Evolutionary conservation across 1,140 invertebrate species (phyloP).

Genomic region (Tribolium madens): DNA sequence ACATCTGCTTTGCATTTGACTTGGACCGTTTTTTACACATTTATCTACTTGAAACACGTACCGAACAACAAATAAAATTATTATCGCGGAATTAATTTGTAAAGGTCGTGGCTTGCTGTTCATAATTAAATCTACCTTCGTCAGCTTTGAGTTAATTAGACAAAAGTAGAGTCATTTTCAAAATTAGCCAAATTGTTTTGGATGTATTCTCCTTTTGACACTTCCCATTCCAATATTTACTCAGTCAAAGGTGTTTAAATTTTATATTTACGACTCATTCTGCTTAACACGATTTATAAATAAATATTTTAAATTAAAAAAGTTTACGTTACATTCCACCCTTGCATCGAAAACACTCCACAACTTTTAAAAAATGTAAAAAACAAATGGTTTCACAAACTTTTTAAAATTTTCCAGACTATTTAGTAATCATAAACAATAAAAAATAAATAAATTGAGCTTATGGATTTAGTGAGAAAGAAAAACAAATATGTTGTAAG

Average conservation of each 20-base stretch:
- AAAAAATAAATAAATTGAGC: too few relatives aligned
- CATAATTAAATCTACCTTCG: conserved; percentile 32
- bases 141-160: conserved; percentile 35
- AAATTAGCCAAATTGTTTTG: conserved; percentile 18
- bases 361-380: not conserved
- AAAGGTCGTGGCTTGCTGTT: not conserved
- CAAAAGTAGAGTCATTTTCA: conserved; percentile 18
- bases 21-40: conserved; percentile 24
- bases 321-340: not conserved
- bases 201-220: not conserved
- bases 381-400: not conserved
- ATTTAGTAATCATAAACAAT: too few relatives aligned
- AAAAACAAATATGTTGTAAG: too few relatives aligned
- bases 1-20: conserved; percentile 50
- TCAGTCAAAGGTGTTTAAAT: not conserved
- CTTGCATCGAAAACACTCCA: not conserved
- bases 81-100: conserved; percentile 27
- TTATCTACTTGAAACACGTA: not conserved
- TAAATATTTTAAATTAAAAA: not conserved
- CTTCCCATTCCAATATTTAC: not conserved
- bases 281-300: not conserved
- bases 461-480: too few relatives aligned
- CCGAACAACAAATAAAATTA: conserved; percentile 2
- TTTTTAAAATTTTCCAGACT: too few relatives aligned
- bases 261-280: not conserved